A percentile compares a stretch with the other conserved stretches of the same genome.
phyloP scores from a whole-genome alignment of 2,888 invertebrate genomes.

The Galerucella calmariensis region DNA sequence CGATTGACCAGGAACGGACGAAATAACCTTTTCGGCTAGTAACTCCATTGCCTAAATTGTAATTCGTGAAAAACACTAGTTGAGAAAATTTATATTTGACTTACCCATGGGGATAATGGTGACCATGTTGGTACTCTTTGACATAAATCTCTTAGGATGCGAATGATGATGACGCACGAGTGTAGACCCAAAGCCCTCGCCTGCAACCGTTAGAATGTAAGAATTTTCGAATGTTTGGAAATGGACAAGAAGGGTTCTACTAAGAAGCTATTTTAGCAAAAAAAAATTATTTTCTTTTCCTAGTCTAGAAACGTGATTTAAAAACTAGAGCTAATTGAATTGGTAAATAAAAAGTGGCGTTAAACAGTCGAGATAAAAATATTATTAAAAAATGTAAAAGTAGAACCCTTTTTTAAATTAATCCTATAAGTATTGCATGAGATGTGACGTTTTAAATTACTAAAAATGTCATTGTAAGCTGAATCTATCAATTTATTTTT shows the following conservation, averaged over 20 bases:
- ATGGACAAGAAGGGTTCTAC: conserved; percentile 50
- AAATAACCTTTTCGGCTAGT: conserved; percentile 93
- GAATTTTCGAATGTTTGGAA: background rate
- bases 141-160: conserved; percentile 95
- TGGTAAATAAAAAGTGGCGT: background rate
- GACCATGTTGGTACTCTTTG: conserved; percentile 95
- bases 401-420: conserved; percentile 57
- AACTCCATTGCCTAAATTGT: conserved; percentile 87
- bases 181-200: conserved; percentile 96
- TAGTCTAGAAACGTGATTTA: background rate
- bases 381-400: conserved; percentile 36
- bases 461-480: conserved; percentile 38
- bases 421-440: conserved; percentile 44
- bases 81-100: conserved; percentile 58
- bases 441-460: conserved; percentile 60
- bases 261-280: conserved; percentile 29
- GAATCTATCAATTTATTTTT: conserved; percentile 25
- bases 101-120: conserved; percentile 93
- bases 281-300: conserved; percentile 6
- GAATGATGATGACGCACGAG: conserved; percentile 95
- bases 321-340: background rate
- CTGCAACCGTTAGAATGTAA: conserved; percentile 71
- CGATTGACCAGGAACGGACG: conserved; percentile 76
- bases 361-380: background rate
- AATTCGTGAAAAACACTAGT: background rate